phyloP scores from a whole-genome alignment of 2,113 vertebrate species.

The Corythaeola cristata region DNA sequence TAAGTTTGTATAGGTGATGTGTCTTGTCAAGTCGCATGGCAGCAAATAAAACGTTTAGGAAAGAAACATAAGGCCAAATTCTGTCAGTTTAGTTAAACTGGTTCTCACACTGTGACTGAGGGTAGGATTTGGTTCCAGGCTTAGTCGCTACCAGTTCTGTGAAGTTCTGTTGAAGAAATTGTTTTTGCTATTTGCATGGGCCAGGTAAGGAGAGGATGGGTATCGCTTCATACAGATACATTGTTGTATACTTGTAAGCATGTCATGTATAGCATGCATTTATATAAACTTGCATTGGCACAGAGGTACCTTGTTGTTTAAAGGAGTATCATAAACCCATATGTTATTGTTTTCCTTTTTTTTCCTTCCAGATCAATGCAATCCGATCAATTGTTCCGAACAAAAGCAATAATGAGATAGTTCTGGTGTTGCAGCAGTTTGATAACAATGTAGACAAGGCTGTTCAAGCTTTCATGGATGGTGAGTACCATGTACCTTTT shows the following conservation, averaged over 20 bases:
- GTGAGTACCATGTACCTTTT: constrained; percentile 58
- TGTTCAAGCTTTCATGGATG: constrained; percentile 84
- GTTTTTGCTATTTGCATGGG: neutral
- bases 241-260: neutral
- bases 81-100: neutral
- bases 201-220: neutral
- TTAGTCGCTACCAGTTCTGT: neutral
- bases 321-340: neutral
- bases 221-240: neutral
- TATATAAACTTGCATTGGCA: neutral
- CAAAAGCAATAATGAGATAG: constrained; percentile 84
- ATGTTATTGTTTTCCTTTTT: neutral
- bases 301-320: neutral
- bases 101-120: neutral
- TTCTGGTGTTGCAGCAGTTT: constrained; percentile 82
- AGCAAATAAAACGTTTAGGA: neutral
- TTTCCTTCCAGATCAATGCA: constrained; percentile 76
- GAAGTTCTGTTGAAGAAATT: neutral
- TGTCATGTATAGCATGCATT: neutral
- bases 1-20: neutral
- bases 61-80: neutral
- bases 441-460: constrained; percentile 82
- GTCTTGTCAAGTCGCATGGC: neutral
- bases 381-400: constrained; percentile 79
- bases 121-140: neutral